Evolutionary conservation across 2,888 invertebrate genomes (phyloP), one percentile per base, ranked within the genome.

Genomic region (Sinopyrophorus schimmeli): DNA sequence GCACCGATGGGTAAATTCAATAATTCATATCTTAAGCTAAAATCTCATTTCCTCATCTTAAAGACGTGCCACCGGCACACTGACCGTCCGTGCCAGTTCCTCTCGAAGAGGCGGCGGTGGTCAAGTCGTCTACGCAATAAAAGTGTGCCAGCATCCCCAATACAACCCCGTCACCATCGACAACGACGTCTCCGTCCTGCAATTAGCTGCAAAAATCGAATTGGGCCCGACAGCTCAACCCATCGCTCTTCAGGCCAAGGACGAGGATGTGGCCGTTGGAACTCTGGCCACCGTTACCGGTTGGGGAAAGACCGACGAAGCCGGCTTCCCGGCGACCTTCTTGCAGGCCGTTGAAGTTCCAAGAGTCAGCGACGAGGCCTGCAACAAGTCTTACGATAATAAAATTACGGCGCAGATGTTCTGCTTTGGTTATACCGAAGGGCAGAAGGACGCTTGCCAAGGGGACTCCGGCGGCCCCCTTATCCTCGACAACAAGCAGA

Each of bases 121-220:
- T 7, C 10, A n/a, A n/a, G n/a, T 3, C 7, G 5, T 6, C n/a
- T 26, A 12, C 11, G 12, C 3, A n/a, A n/a, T n/a, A n/a, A n/a
- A 9, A 12, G 7, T 27, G 6, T 3, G 2, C 9, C 27, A 27
- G 5, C 3, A 27, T 27, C 27, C 27, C 5, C 3, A 3, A 7
- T 71, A 59, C 56, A 32, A 60, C 20, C 9, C 5, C 1, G 12
- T 17, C 2, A 53, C 51, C 3, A 51, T 56, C 12, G 65, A 69
- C 46, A 69, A 64, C 30, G 70, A 69, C 17, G 58, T 65, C 5
- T 64, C 65, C 14, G 41, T 71, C 5, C 37, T 71, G n/a, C 11
- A 3, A 42, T 63, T 60, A 68, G 70, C 34, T 11, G 50, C 37
- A 27, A 1, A 30, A 15, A 3, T 14, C n/a, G n/a, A n/a, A n/a